Base-by-base conservation (phyloP, 2,797 vertebrate genomes). In the Podarcis lilfordi region DNA sequence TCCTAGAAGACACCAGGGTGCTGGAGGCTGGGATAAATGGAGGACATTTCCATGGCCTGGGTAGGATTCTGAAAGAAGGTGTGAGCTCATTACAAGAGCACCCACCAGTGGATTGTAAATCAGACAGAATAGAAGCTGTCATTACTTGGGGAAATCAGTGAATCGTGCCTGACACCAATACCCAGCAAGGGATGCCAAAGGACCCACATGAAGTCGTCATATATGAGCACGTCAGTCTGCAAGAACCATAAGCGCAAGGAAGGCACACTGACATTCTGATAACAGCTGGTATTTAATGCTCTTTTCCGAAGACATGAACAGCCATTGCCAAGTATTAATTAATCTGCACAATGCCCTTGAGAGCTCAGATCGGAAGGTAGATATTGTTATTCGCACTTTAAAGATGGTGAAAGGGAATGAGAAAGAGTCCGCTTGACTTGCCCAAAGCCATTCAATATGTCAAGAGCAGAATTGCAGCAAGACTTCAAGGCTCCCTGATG, bases 41-140 rank as follows among this genome's bases (percentile, higher is more conserved):
- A 17, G 1, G n/a, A 5, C 29, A 59, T 76, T 93, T 95, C 85
- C 80, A 84, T 40, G 66, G 6, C 8, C 8, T 50, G 82, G 85
- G 37, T n/a, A 75, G 71, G 55, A 84, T 55, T 55, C 80, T 79
- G 83, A 91, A 95, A 89, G 71, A 79, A 92, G 66, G 55, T 35
- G 25, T 15, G 7, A 72, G 1, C 0, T 89, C 64, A 86, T 84
- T 23, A 86, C 50, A 91, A 27, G 5, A 61, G 55, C 74, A 15
- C 87, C 75, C 37, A 13, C 69, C 23, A 55, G 25, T 80, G 59
- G 50, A 32, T 61, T 68, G 50, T 50, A 50, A 11, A 68, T 85
- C 77, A 23, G 87, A 88, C 75, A 86, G 80, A 80, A 59, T 76
- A n/a, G 25, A 86, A 89, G 50, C 21, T 84, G 66, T 19, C 29